Evolutionary conservation across 2,888 invertebrate species (phyloP), one percentile per base, ranked within the genome.

Genomic region (Campoplex capitator): DNA sequence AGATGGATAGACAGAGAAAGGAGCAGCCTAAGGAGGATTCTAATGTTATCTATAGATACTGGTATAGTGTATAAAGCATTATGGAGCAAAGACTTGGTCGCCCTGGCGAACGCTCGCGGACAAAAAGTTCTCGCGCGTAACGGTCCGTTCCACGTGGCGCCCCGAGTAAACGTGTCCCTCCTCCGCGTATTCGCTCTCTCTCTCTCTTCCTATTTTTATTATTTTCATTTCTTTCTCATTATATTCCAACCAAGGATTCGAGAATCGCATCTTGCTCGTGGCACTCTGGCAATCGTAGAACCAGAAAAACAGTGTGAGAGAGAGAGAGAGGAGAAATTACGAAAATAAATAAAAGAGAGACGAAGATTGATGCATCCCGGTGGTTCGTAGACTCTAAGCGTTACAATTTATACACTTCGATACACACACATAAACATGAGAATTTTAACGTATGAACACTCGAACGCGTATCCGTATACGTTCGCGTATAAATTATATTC

Each of bases 81-180:
- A 58, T 48, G 78, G 76, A 83, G 75, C 32, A 75, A 73, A 84
- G 84, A 84, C 74, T 87, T 42, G 77, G 81, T 79, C 86, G 83
- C 79, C 76, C 45, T 86, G 80, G 67, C 70, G 48, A 81, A 68
- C 65, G 81, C 84, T 86, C 85, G 74, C 81, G 80, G 88, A 86
- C 84, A 88, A 90, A 89, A 89, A 89, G 88, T 88, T 80, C 85
- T 87, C 75, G 88, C 85, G 89, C 88, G 83, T 94, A 94, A 94
- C 94, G 94, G 94, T 92, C 91, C 93, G 94, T 94, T 94, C 94
- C 94, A 92, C 91, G 92, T 92, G 93, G 92, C 93, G 94, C 93
- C 92, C 91, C 91, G 90, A 89, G 91, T 94, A 93, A 94, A 92
- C 91, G 93, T 93, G 91, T 85, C 89, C 87, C 89, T 84, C 65